Conservation (phyloP, 2,797 vertebrate genomes). For the Chelmon rostratus region DNA sequence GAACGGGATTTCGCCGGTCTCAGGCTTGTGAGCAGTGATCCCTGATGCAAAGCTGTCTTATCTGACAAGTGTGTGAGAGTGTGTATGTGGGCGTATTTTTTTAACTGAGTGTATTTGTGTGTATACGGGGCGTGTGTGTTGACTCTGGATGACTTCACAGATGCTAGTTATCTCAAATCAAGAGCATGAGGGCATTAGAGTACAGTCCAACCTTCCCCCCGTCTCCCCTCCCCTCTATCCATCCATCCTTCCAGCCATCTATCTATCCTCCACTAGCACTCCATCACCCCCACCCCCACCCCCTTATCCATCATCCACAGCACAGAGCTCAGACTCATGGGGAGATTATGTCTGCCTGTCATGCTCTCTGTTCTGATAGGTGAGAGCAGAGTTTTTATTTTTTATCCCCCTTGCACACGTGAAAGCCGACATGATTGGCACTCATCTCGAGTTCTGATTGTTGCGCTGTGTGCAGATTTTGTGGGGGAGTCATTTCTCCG, state of each 20-base stretch:
- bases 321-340: slow-evolving; percentile 65
- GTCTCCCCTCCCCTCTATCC: slow-evolving; percentile 39
- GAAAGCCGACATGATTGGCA: slow-evolving; percentile 77
- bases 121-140: slow-evolving; percentile 19
- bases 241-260: slow-evolving; percentile 47
- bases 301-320: slow-evolving; percentile 70
- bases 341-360: slow-evolving; percentile 81
- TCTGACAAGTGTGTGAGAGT: slow-evolving; percentile 65
- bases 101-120: slow-evolving; percentile 24
- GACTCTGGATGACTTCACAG: slow-evolving; percentile 53
- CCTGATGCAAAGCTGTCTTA: slow-evolving; percentile 76
- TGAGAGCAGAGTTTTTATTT: slow-evolving; percentile 56
- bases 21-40: slow-evolving; percentile 72
- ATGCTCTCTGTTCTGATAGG: slow-evolving; percentile 70
- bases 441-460: slow-evolving; percentile 73
- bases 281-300: slow-evolving; percentile 34
- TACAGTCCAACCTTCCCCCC: slow-evolving; percentile 40
- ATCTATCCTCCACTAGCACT: slow-evolving; percentile 50
- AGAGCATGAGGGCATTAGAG: slow-evolving; percentile 51
- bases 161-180: slow-evolving; percentile 70
- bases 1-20: slow-evolving; percentile 74
- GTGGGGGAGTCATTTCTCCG: slow-evolving; percentile 53
- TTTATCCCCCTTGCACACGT: slow-evolving; percentile 32
- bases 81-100: slow-evolving; percentile 22
- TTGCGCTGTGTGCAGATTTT: slow-evolving; percentile 65